Conservation (phyloP, 2,113 vertebrate genomes). For the Alligator sinensis region DNA sequence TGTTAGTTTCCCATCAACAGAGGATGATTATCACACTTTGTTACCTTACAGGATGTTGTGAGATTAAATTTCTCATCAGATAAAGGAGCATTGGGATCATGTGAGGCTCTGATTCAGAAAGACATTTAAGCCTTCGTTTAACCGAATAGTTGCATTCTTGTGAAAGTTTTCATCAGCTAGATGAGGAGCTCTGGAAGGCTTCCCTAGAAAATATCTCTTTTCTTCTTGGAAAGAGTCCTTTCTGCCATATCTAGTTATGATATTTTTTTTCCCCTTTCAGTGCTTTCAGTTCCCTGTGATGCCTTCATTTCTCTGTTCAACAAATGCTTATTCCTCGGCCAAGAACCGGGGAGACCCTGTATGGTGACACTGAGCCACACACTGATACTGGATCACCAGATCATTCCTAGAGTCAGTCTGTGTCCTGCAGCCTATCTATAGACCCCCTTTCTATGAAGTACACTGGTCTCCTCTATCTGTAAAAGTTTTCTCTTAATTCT, state of each 20-base stretch:
- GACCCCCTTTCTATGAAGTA: not conserved
- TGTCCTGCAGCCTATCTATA: not conserved
- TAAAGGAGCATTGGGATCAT: not conserved
- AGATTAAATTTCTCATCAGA: too few species aligned
- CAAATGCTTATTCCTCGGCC: not conserved
- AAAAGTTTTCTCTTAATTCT: too few species aligned
- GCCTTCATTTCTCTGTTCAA: not conserved
- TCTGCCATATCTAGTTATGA: not conserved
- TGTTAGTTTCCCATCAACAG: too few species aligned
- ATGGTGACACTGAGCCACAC: rapidly evolving
- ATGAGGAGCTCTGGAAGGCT: not conserved
- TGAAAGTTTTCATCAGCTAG: not conserved
- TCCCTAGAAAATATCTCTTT: rapidly evolving
- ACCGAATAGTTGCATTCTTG: too few species aligned
- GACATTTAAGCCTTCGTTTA: not conserved
- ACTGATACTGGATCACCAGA: not conserved
- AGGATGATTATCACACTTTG: too few species aligned
- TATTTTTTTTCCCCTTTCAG: not conserved
- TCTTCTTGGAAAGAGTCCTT: not conserved
- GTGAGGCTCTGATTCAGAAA: not conserved
- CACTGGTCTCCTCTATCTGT: too few species aligned
- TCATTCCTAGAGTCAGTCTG: not conserved
- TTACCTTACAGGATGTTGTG: too few species aligned
- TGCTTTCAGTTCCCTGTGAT: not conserved
- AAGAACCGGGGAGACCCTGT: not conserved